A percentile compares a stretch with the other conserved stretches of the same genome.
Conservation (phyloP, 2,888 invertebrate species). For the Scaptomyza tumidula region DNA sequence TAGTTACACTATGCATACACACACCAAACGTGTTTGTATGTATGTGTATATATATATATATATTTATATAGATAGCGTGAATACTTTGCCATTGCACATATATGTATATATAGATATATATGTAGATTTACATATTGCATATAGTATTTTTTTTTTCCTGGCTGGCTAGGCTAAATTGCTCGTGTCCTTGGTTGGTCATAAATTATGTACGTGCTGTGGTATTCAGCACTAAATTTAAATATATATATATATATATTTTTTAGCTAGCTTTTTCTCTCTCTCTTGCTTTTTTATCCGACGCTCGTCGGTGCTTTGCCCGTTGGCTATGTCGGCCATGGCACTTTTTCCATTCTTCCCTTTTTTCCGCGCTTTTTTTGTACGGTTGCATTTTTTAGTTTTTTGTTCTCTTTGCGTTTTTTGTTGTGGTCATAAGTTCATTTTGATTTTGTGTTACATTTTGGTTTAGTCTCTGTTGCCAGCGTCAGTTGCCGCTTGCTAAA, state of each 20-base stretch:
- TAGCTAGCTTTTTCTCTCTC: constrained; percentile 12
- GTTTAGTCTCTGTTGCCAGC: constrained; percentile 65
- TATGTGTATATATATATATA: constrained; percentile 2
- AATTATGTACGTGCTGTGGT: constrained; percentile 81
- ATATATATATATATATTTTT: constrained; percentile 63
- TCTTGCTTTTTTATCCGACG: constrained; percentile 21
- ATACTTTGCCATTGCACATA: constrained; percentile 27
- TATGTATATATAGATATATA: constrained; percentile 10
- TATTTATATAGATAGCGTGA: constrained; percentile 9
- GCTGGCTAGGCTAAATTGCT: constrained; percentile 76
- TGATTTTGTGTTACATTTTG: constrained; percentile 76
- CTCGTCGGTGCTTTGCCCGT: not conserved
- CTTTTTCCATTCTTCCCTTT: constrained; percentile 38
- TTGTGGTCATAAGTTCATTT: constrained; percentile 79
- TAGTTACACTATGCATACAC: constrained; percentile 47
- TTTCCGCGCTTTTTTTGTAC: constrained; percentile 10
- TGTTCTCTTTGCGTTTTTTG: constrained; percentile 47
- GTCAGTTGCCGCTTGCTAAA: constrained; percentile 59
- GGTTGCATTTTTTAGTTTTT: constrained; percentile 8
- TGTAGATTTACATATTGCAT: constrained; percentile 9
- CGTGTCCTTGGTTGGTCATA: constrained; percentile 81
- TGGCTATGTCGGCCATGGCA: constrained; percentile 41
- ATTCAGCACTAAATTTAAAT: constrained; percentile 81
- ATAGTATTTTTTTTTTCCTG: constrained; percentile 52
- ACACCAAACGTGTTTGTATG: constrained; percentile 12